A percentile compares a stretch with the other conserved stretches of the same genome.
Evolutionary conservation across 2,888 invertebrate species (phyloP).

Genomic region (Halictus quadricinctus): DNA sequence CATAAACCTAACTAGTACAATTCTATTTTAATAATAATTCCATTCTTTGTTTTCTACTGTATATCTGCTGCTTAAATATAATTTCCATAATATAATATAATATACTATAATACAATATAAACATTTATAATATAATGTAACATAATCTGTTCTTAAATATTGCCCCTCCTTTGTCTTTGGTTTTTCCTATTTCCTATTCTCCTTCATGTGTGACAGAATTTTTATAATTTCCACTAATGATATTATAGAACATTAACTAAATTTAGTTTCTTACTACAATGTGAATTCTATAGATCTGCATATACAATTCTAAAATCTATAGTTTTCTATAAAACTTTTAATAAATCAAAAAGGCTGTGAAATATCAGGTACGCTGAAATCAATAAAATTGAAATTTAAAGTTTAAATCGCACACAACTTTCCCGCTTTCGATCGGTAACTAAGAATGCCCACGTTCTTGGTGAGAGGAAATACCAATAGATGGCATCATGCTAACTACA

Average conservation of each 20-base stretch:
- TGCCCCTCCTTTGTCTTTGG: too few relatives aligned
- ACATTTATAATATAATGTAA: too few relatives aligned
- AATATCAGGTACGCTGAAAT: neutral
- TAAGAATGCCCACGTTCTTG: neutral
- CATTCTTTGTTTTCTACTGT: too few relatives aligned
- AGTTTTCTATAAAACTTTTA: neutral
- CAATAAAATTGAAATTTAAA: neutral
- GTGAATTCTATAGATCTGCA: neutral
- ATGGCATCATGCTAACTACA: neutral
- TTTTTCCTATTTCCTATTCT: too few relatives aligned
- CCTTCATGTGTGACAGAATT: too few relatives aligned
- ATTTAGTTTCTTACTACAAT: neutral
- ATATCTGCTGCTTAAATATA: too few relatives aligned
- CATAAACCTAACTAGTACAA: too few relatives aligned
- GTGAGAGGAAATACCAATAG: neutral
- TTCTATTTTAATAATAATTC: too few relatives aligned
- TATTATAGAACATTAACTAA: constrained; percentile 6
- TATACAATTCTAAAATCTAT: too few relatives aligned
- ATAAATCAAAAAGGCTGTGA: neutral
- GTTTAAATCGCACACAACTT: neutral
- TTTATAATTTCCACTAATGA: neutral
- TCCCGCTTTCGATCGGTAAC: neutral
- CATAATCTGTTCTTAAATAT: too few relatives aligned
- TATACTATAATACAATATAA: too few relatives aligned
- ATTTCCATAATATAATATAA: too few relatives aligned